Evolutionary conservation across 92 coral and sea anemone species (phyloP).

Genomic region (Palythoa caribaeorum): DNA sequence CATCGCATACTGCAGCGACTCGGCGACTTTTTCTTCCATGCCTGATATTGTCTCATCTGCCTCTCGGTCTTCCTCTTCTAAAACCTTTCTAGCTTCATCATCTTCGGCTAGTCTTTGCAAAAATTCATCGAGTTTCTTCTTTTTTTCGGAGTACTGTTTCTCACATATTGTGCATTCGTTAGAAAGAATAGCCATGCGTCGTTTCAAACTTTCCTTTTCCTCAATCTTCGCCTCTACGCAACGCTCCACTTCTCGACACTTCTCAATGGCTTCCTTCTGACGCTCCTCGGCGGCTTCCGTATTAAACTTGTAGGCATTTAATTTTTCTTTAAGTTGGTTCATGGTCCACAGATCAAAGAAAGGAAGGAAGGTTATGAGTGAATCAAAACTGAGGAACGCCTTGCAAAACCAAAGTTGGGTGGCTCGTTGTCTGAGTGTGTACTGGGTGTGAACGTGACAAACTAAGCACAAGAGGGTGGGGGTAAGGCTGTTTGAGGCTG

Average conservation of each 20-base stretch:
- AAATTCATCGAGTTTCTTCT: conserved; percentile 20
- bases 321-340: conserved; percentile 45
- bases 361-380: neutral
- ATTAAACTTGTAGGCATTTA: conserved; percentile 26
- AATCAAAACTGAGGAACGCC: neutral
- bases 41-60: conserved; percentile 40
- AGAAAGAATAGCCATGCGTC: conserved; percentile 50
- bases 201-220: conserved; percentile 50
- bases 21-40: conserved; percentile 30
- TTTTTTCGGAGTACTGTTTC: conserved; percentile 21
- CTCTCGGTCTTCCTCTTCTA: conserved; percentile 55
- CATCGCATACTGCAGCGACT: conserved; percentile 22
- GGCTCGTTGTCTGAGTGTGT: conserved; percentile 4
- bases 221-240: conserved; percentile 34
- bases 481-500: neutral
- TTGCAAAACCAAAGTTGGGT: neutral
- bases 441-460: conserved; percentile 51
- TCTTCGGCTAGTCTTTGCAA: conserved; percentile 25
- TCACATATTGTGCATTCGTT: conserved; percentile 24
- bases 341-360: neutral
- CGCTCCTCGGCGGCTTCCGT: conserved; percentile 60
- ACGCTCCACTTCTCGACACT: conserved; percentile 25
- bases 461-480: neutral
- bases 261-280: conserved; percentile 50
- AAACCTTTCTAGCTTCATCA: conserved; percentile 28